Percentiles rank a stretch among this genome's conserved stretches.
Conservation (phyloP, 2,113 vertebrate genomes). For the Chionis minor region DNA sequence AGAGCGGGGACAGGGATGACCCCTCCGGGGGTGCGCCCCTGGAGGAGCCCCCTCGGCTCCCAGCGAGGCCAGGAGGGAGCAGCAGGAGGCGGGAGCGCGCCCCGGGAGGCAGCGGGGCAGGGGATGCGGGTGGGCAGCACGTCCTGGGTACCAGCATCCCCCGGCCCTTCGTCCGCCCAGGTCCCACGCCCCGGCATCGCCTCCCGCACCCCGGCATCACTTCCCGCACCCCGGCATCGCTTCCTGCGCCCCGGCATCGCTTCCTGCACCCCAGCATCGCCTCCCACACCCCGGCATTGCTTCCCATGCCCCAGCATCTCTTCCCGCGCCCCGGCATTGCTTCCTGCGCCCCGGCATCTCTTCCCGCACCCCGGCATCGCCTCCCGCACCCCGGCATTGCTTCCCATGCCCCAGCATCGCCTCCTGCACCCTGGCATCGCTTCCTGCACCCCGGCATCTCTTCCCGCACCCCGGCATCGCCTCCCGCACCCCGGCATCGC, state of each 20-base stretch:
- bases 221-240: too few relatives aligned
- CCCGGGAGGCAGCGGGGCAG: fast-evolving
- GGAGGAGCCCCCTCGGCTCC: background rate
- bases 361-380: fast-evolving
- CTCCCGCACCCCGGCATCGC: too few relatives aligned
- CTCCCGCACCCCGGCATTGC: too few relatives aligned
- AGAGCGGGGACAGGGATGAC: fast-evolving
- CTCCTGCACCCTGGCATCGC: too few relatives aligned
- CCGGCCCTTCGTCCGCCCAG: fast-evolving
- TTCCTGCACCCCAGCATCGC: too few relatives aligned
- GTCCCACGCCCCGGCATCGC: fast-evolving
- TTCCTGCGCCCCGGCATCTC: background rate
- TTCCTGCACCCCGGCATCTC: too few relatives aligned
- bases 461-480: too few relatives aligned
- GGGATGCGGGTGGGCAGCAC: fast-evolving
- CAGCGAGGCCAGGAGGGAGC: background rate
- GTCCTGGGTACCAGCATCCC: background rate
- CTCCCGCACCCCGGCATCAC: too few relatives aligned
- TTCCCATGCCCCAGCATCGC: too few relatives aligned
- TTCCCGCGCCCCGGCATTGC: background rate
- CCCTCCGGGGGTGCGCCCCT: fast-evolving
- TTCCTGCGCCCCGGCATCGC: too few relatives aligned
- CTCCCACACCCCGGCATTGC: too few relatives aligned
- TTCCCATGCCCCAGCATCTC: too few relatives aligned
- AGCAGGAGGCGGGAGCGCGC: background rate